These are phyloP conservation scores for Listronotus bonariensis DNA, from an alignment of 1,140 invertebrate species.

Conservation along the genomic window DNA sequence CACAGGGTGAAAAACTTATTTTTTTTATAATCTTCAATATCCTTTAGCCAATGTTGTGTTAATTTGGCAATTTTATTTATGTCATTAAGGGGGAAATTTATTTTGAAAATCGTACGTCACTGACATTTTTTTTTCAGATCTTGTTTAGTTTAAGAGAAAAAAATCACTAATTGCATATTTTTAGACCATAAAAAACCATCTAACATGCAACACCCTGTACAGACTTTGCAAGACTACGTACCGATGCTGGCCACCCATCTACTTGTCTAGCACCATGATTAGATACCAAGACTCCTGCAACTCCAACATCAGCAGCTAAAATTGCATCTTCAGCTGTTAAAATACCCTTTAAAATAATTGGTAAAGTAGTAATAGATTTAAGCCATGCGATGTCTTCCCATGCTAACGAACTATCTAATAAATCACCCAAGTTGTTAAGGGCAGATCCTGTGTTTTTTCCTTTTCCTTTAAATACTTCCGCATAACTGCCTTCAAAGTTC, in stretches of 20 bases:
- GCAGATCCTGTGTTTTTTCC: conserved; percentile 65
- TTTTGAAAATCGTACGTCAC: too few relatives aligned
- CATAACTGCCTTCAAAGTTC: conserved; percentile 69
- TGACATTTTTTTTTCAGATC: too few relatives aligned
- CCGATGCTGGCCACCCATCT: conserved; percentile 81
- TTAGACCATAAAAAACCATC: too few relatives aligned
- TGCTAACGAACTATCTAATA: conserved; percentile 78
- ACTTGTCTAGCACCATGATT: conserved; percentile 92
- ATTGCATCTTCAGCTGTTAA: conserved; percentile 85
- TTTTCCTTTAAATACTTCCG: conserved; percentile 62
- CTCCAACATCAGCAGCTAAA: conserved; percentile 74
- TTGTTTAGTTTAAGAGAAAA: too few relatives aligned
- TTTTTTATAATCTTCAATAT: too few relatives aligned
- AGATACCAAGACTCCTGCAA: conserved; percentile 81
- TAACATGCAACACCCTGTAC: too few relatives aligned
- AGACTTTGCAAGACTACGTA: conserved; percentile 51
- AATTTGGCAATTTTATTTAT: too few relatives aligned
- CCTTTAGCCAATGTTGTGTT: too few relatives aligned
- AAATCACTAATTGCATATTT: too few relatives aligned
- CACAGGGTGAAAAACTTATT: too few relatives aligned
- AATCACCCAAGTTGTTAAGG: conserved; percentile 74
- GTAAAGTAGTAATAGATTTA: conserved; percentile 76
- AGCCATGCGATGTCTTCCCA: conserved; percentile 89
- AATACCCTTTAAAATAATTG: conserved; percentile 89
- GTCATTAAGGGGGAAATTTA: too few relatives aligned